These are phyloP conservation scores for Drosophila fungiperda DNA, from an alignment of 2,888 invertebrate species.

Conservation along the genomic window DNA sequence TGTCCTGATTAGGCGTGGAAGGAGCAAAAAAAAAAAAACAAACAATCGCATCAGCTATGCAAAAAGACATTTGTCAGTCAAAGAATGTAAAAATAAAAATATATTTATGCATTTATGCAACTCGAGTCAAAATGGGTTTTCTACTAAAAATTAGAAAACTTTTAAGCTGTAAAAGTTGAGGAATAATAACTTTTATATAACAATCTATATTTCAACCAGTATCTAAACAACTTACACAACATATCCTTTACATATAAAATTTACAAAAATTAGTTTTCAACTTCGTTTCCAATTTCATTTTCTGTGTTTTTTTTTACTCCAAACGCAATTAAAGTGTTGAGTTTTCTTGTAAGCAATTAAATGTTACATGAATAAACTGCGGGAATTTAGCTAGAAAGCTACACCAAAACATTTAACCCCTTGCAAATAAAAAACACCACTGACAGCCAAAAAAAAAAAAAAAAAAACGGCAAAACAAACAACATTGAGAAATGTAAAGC, in stretches of 20 bases:
- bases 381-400: constrained; percentile 14
- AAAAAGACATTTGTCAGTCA: constrained; percentile 50
- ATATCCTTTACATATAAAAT: background rate
- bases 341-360: constrained; percentile 20
- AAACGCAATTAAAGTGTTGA: constrained; percentile 22
- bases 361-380: constrained; percentile 1
- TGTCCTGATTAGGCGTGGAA: constrained; percentile 65
- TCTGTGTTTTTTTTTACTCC: background rate
- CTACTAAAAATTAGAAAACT: background rate
- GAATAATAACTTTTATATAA: background rate
- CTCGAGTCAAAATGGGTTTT: background rate
- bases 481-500: background rate
- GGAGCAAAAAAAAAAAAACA: constrained; percentile 16
- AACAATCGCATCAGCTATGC: constrained; percentile 61
- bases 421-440: constrained; percentile 30
- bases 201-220: background rate
- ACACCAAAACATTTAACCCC: constrained; percentile 35
- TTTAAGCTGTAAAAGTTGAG: background rate
- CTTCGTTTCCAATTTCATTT: background rate
- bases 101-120: constrained; percentile 2
- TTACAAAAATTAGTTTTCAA: background rate
- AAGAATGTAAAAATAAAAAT: constrained; percentile 5
- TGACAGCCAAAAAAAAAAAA: background rate
- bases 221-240: background rate
- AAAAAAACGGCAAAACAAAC: constrained; percentile 10